Conservation (phyloP, 2,888 invertebrate species). For the Aphrophora alni region DNA sequence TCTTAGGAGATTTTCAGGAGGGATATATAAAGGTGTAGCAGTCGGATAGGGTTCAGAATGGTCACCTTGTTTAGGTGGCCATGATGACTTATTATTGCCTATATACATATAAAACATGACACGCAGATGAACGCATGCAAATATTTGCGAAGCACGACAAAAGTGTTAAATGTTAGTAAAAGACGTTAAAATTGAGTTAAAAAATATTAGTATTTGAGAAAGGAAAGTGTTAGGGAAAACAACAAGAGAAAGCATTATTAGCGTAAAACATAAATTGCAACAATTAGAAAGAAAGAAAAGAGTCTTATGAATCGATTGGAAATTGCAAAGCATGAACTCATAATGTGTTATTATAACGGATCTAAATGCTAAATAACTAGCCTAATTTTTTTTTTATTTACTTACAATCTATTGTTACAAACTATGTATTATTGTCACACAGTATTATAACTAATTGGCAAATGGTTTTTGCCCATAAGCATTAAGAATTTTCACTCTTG, state of each 20-base stretch:
- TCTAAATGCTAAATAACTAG: not conserved
- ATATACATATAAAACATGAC: constrained; percentile 16
- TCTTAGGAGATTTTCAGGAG: not conserved
- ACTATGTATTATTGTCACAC: not conserved
- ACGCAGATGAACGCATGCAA: not conserved
- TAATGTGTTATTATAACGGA: not conserved
- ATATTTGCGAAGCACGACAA: not conserved
- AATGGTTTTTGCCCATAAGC: constrained; percentile 2
- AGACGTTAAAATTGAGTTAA: not conserved
- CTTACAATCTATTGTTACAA: not conserved
- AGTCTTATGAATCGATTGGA: constrained; percentile 17
- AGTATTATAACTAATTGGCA: not conserved
- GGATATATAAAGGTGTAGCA: constrained; percentile 12
- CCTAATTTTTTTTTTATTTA: not conserved
- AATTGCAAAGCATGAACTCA: not conserved
- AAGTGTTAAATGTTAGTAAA: constrained; percentile 10
- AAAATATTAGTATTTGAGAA: not conserved
- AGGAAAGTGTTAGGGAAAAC: not conserved
- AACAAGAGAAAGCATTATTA: constrained; percentile 42
- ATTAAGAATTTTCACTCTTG: constrained; percentile 35
- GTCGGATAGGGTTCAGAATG: constrained; percentile 10
- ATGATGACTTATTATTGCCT: constrained; percentile 3
- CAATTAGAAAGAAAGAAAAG: constrained; percentile 49
- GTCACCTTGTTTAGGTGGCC: constrained; percentile 20
- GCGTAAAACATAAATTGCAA: constrained; percentile 46